A percentile compares a stretch with the other conserved stretches of the same genome.
Conservation (phyloP, 2,888 invertebrate species). For the Hirtodrosophila cameraria region DNA sequence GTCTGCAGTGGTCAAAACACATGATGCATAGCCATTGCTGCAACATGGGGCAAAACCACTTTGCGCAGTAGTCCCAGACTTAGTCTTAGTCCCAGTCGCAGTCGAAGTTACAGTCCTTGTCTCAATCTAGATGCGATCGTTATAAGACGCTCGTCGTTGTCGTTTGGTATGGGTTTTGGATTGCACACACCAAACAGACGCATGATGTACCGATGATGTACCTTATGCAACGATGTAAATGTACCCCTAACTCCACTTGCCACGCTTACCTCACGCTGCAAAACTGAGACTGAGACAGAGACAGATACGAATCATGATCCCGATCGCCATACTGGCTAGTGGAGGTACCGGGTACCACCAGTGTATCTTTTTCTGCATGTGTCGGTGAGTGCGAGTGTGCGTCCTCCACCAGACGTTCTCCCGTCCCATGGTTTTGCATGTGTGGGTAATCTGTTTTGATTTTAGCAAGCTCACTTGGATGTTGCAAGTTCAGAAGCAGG, state of each 20-base stretch:
- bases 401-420: too few species aligned
- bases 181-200: background rate
- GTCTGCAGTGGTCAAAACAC: background rate
- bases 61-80: conserved; percentile 10
- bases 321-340: background rate
- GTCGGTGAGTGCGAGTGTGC: too few species aligned
- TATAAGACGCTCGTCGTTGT: background rate
- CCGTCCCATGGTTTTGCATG: too few species aligned
- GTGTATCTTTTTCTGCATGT: too few species aligned
- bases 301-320: background rate
- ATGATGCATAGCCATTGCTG: conserved; percentile 12
- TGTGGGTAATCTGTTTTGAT: too few species aligned
- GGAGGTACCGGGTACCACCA: too few species aligned
- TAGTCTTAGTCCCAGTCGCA: conserved; percentile 1
- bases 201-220: background rate
- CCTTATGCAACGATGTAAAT: background rate
- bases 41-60: conserved; percentile 29
- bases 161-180: background rate
- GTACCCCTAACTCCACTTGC: background rate
- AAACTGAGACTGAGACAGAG: background rate
- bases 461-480: too few species aligned
- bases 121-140: conserved; percentile 48
- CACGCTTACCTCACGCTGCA: background rate
- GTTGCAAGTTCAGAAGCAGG: too few species aligned
- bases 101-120: conserved; percentile 28